A percentile compares a stretch with the other conserved stretches of the same genome.
These are phyloP conservation scores for Malurus alboscapulatus DNA, from an alignment of 2,113 vertebrate species.

Conservation along the genomic window DNA sequence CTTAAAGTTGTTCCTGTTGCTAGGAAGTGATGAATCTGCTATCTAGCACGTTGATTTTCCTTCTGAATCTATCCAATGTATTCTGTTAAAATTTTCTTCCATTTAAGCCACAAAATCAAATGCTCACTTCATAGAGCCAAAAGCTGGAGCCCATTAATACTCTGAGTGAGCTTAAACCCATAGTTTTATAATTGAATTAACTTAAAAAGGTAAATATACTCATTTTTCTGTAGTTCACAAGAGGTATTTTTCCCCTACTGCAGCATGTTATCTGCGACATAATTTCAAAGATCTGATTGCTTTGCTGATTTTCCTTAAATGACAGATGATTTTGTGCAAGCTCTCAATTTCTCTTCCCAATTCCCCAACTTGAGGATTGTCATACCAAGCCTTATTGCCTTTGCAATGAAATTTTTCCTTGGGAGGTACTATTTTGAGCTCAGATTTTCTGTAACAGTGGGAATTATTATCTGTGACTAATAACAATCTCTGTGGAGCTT, in stretches of 20 bases:
- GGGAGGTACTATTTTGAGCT: constrained; percentile 11
- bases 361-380: background rate
- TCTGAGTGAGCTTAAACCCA: background rate
- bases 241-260: background rate
- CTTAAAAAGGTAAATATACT: background rate
- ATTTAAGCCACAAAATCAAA: background rate
- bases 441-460: constrained; percentile 9
- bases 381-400: background rate
- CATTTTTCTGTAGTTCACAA: background rate
- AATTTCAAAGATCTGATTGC: background rate
- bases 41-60: background rate
- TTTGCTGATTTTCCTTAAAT: background rate
- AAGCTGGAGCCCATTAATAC: background rate
- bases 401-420: background rate
- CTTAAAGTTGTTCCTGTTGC: background rate
- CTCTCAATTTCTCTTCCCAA: background rate
- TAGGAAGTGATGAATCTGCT: background rate
- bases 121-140: background rate
- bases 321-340: background rate
- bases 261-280: background rate
- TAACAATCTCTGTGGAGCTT: constrained; percentile 21
- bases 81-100: background rate
- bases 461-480: constrained; percentile 49
- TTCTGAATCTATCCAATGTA: background rate
- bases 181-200: background rate